Evolutionary conservation across 2,797 vertebrate species (phyloP).

Genomic region (Acipenser oxyrinchus): DNA sequence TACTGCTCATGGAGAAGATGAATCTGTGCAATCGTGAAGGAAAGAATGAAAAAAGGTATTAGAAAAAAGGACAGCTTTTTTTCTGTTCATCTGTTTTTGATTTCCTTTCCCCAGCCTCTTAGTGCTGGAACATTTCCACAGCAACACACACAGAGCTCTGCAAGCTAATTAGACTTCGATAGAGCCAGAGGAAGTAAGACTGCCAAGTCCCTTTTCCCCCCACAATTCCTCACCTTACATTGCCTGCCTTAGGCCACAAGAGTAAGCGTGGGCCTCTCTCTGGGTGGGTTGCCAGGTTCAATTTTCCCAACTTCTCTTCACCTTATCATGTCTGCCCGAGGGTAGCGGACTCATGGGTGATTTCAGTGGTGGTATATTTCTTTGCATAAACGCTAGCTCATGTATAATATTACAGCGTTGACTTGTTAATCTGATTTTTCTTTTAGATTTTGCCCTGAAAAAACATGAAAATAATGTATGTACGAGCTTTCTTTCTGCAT

Average conservation of each 20-base stretch:
- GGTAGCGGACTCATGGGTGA: conserved; percentile 30
- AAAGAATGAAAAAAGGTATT: conserved; percentile 13
- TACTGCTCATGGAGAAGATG: neutral
- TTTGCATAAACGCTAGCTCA: conserved; percentile 42
- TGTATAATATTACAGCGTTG: conserved; percentile 49
- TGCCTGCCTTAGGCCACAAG: conserved; percentile 57
- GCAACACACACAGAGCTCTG: conserved; percentile 59
- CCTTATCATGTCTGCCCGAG: conserved; percentile 54
- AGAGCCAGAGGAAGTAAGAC: conserved; percentile 72
- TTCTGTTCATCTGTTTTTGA: conserved; percentile 70
- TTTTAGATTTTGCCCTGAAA: conserved; percentile 12
- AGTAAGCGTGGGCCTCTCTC: conserved; percentile 55
- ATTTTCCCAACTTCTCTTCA: conserved; percentile 70
- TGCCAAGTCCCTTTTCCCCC: conserved; percentile 78
- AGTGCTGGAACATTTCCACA: conserved; percentile 60
- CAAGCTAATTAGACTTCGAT: conserved; percentile 74
- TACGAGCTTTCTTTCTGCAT: no score
- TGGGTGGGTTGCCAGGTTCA: conserved; percentile 76
- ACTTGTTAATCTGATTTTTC: conserved; percentile 63
- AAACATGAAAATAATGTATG: no score
- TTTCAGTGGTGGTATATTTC: conserved; percentile 31
- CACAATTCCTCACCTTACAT: conserved; percentile 70
- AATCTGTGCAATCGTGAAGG: neutral
- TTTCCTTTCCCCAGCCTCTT: conserved; percentile 62
- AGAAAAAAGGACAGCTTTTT: conserved; percentile 12